Evolutionary conservation across 2,797 vertebrate species (phyloP), one percentile per base, ranked within the genome.

Genomic region (Dicrostonyx torquatus): DNA sequence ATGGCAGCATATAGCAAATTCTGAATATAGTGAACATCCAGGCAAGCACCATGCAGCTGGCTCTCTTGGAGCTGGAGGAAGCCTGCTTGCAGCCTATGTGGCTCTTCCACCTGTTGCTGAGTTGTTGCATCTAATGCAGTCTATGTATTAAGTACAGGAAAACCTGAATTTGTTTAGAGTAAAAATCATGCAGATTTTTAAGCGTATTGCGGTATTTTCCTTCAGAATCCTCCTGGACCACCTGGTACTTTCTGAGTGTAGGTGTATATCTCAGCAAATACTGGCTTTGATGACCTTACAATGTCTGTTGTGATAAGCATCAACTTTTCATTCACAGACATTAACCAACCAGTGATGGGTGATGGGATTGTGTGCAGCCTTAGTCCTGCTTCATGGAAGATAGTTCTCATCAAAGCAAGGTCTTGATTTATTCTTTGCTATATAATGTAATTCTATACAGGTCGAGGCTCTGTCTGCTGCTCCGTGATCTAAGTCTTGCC

Each of bases 131-230:
- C 17, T 48, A 84, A 48, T 84, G 31, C 18, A 48, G 43, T 50
- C 43, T 50, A 6, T 26, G 2, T 34, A 34, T 84, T n/a, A 66
- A 66, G 43, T 48, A 22, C 43, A 66, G 43, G 31, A 14, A 85
- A 68, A 50, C 20, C 43, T 88, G 58, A 45, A 66, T 93, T 94
- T 89, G 68, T 78, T 92, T 76, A 76, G 68, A 68, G 43, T 50
- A 34, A 78, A 96, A 93, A 17, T 86, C 45, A 7, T 72, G 12
- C 48, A 77, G 64, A n/a, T 86, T n/a, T n/a, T n/a, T n/a, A n/a
- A n/a, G n/a, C n/a, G n/a, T n/a, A 50, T 70, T 86, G 55, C 26
- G 55, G 0, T 87, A 60, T 60, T 82, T 94, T 72, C 20, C 73
- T 70, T 22, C 13, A 17, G 48, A 75, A 55, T 64, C 34, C 80